phyloP scores from a whole-genome alignment of 2,888 invertebrate species.

The Cenopis cana region DNA sequence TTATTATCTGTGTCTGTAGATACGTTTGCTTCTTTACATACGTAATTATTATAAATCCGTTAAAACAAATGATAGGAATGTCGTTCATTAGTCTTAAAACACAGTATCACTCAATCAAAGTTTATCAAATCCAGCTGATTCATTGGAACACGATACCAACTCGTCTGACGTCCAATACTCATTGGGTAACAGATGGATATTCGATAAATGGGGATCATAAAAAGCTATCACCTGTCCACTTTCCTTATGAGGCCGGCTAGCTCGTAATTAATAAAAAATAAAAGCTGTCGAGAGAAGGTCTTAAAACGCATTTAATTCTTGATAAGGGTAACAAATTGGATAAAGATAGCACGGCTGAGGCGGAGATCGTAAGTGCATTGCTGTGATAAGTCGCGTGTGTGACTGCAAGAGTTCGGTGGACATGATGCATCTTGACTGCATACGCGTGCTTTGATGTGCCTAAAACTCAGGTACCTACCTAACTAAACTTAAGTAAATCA shows the following conservation, averaged over 20 bases:
- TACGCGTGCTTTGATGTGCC: not conserved
- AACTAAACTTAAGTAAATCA: too few relatives aligned
- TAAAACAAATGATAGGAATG: not conserved
- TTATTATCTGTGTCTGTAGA: too few relatives aligned
- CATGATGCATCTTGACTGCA: conserved; percentile 24
- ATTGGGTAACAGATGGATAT: conserved; percentile 72
- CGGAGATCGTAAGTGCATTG: conserved; percentile 84
- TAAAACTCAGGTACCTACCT: not conserved
- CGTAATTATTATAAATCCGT: not conserved
- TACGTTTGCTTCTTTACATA: too few relatives aligned
- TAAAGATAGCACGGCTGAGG: conserved; percentile 81
- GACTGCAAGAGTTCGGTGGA: conserved; percentile 60
- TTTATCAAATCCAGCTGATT: conserved; percentile 51
- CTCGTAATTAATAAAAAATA: conserved; percentile 80
- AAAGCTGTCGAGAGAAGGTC: conserved; percentile 70
- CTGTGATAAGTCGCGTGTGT: conserved; percentile 76
- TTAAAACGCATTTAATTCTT: conserved; percentile 84
- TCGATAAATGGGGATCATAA: conserved; percentile 76
- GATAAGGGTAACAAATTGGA: conserved; percentile 85
- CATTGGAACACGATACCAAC: conserved; percentile 52
- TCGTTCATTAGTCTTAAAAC: conserved; percentile 20
- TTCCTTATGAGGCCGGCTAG: conserved; percentile 61
- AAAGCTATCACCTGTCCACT: conserved; percentile 77
- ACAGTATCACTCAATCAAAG: conserved; percentile 41
- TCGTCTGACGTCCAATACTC: conserved; percentile 58